Evolutionary conservation across 1,140 invertebrate species (phyloP).

Genomic region (Trichonephila clavipes): DNA sequence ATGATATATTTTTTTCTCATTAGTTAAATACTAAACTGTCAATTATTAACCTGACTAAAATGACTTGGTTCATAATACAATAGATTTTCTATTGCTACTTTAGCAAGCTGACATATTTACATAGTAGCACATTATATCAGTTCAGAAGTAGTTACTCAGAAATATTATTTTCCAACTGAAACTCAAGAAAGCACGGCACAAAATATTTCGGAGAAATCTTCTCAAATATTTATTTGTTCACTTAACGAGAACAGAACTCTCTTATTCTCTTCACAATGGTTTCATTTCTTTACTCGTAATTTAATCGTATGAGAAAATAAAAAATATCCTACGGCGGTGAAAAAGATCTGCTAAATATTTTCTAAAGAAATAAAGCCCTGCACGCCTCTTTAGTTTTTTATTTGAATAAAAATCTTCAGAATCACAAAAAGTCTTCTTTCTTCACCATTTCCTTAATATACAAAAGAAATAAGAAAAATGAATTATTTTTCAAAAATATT

Average conservation of each 20-base stretch:
- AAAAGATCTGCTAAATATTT: constrained; percentile 1
- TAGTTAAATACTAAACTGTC: too few species aligned
- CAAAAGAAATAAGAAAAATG: constrained; percentile 7
- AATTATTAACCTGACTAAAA: too few species aligned
- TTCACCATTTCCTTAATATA: not conserved
- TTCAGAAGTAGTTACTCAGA: too few species aligned
- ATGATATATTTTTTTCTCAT: too few species aligned
- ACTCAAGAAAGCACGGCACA: not conserved
- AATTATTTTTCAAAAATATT: constrained; percentile 2
- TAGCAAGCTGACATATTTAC: too few species aligned
- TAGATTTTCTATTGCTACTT: too few species aligned
- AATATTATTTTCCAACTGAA: not conserved
- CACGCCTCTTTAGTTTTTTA: not conserved
- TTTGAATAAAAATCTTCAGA: not conserved
- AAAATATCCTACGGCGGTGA: not conserved
- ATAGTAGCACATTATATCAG: too few species aligned
- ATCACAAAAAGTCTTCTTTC: constrained; percentile 10
- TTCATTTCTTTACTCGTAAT: not conserved
- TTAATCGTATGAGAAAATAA: not conserved
- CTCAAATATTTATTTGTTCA: not conserved
- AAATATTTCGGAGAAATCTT: not conserved
- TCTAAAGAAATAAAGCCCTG: constrained; percentile 14
- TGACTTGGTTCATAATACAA: too few species aligned
- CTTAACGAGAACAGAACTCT: not conserved
- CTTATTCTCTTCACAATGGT: not conserved